Conservation (phyloP, 2,113 vertebrate genomes). For the Chiloscyllium plagiosum region DNA sequence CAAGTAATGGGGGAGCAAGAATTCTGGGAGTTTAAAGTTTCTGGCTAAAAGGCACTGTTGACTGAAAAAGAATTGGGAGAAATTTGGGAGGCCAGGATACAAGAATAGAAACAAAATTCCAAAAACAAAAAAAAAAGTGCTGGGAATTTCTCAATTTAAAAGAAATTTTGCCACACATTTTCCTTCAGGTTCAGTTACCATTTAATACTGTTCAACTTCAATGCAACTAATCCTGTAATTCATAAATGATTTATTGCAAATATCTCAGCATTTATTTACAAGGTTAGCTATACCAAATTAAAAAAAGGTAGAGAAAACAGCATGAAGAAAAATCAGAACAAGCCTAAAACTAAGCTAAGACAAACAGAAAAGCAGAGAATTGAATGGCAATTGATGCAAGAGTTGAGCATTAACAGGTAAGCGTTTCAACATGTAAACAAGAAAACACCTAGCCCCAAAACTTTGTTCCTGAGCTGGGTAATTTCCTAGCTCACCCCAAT, state of each 20-base stretch:
- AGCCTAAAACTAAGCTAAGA: not conserved
- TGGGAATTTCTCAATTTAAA: not conserved
- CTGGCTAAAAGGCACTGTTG: not conserved
- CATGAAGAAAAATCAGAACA: not conserved
- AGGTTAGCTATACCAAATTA: not conserved
- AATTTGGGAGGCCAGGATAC: not conserved
- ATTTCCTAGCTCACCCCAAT: not conserved
- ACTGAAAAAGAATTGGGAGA: not conserved
- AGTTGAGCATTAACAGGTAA: not conserved
- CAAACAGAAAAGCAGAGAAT: not conserved
- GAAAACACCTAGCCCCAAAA: not conserved
- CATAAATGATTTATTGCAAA: not conserved
- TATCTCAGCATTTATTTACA: not conserved
- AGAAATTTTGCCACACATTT: not conserved
- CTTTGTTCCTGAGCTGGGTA: not conserved
- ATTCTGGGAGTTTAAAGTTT: not conserved
- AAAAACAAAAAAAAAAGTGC: too few species aligned
- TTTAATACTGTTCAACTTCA: not conserved
- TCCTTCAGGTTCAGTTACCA: not conserved
- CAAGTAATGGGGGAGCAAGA: not conserved
- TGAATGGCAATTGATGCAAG: not conserved
- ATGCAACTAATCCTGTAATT: not conserved
- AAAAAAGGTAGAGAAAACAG: not conserved
- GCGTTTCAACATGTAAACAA: not conserved
- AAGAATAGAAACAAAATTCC: not conserved